Evolutionary conservation across 2,888 invertebrate genomes (phyloP).

Genomic region (Drosophila anceps): DNA sequence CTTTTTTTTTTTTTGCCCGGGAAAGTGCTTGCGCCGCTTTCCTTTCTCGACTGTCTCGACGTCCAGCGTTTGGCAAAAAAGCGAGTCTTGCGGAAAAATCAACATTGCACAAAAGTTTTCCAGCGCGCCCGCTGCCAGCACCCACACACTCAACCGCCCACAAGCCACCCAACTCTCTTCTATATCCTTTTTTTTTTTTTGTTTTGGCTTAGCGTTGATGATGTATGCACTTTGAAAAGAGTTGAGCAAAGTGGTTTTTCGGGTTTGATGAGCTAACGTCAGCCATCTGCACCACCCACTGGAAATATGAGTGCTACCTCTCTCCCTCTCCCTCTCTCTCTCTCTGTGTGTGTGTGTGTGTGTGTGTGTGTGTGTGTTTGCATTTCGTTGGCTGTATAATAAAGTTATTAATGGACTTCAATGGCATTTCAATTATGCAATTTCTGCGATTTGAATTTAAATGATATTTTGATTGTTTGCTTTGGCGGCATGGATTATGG

Average conservation of each 20-base stretch:
- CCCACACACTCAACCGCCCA: constrained; percentile 13
- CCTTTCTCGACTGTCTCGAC: constrained; percentile 36
- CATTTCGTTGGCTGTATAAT: constrained; percentile 69
- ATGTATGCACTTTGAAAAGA: constrained; percentile 79
- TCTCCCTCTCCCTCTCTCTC: constrained; percentile 1
- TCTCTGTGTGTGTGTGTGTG: constrained; percentile 49
- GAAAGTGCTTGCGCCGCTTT: constrained; percentile 57
- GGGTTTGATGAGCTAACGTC: constrained; percentile 78
- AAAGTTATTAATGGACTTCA: constrained; percentile 79
- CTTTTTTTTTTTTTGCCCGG: constrained; percentile 45
- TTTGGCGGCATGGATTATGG: constrained; percentile 24
- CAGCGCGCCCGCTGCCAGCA: constrained; percentile 25
- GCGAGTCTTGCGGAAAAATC: constrained; percentile 80
- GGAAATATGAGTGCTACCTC: constrained; percentile 45
- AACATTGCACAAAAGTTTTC: constrained; percentile 79
- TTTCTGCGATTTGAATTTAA: constrained; percentile 78
- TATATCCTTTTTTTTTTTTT: constrained; percentile 33
- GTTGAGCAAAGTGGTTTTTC: constrained; percentile 79
- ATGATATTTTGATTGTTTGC: constrained; percentile 77
- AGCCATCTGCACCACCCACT: constrained; percentile 29
- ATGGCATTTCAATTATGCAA: constrained; percentile 79
- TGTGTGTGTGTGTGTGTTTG: constrained; percentile 54
- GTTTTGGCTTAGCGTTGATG: constrained; percentile 78
- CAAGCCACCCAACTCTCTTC: constrained; percentile 8
- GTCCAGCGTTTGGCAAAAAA: constrained; percentile 64